These are phyloP conservation scores for Bufotes viridis DNA, from an alignment of 2,797 vertebrate genomes.

Conservation along the genomic window DNA sequence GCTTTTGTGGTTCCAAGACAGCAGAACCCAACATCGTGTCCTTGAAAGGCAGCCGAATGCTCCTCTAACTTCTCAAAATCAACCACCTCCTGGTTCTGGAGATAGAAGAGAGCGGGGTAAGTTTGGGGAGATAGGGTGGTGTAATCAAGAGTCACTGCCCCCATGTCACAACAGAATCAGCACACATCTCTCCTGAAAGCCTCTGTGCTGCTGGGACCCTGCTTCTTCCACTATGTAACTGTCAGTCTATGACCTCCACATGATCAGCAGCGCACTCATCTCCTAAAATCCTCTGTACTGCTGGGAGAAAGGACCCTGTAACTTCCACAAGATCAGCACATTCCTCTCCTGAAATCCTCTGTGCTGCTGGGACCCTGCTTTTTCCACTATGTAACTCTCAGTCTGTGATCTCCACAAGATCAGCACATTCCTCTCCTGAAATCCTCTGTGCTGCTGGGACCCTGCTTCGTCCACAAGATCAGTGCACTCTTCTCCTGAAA, in stretches of 20 bases:
- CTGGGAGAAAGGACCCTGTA: not conserved
- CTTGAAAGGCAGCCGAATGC: conserved; percentile 82
- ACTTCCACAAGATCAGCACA: too few relatives aligned
- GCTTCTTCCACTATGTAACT: not conserved
- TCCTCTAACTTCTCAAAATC: conserved; percentile 93
- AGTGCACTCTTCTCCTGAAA: too few relatives aligned
- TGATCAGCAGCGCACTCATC: not conserved
- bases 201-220: not conserved
- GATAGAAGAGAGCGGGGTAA: not conserved
- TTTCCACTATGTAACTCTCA: too few relatives aligned
- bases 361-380: too few relatives aligned
- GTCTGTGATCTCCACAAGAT: too few relatives aligned
- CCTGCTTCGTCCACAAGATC: too few relatives aligned
- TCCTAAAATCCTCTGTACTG: not conserved
- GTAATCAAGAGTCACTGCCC: not conserved
- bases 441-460: not conserved
- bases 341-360: too few relatives aligned
- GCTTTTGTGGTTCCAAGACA: conserved; percentile 91
- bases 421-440: too few relatives aligned
- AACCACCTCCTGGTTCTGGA: conserved; percentile 87
- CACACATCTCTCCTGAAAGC: not conserved
- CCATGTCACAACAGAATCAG: not conserved
- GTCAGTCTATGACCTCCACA: not conserved
- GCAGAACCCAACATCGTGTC: conserved; percentile 92
- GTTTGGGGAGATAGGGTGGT: not conserved